Evolutionary conservation across 1,140 invertebrate species (phyloP).

Genomic region (Hyphantria cunea): DNA sequence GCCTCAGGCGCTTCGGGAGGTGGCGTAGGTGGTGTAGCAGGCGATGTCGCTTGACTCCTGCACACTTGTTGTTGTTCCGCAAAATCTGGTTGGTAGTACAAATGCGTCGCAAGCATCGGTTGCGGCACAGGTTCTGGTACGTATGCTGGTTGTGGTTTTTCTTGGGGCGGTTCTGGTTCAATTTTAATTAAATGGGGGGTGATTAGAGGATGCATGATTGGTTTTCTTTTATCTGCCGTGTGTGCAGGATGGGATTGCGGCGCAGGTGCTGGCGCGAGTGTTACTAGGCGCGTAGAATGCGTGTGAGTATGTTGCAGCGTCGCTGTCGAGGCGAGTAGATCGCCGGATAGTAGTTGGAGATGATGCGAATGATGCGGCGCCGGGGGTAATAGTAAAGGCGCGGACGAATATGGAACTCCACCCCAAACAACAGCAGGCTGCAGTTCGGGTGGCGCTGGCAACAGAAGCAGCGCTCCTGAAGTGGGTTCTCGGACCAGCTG

Average conservation of each 20-base stretch:
- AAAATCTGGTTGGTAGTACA: slow-evolving; percentile 81
- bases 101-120: slow-evolving; percentile 80
- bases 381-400: slow-evolving; percentile 84
- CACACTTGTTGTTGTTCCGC: slow-evolving; percentile 73
- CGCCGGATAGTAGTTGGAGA: slow-evolving; percentile 84
- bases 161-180: slow-evolving; percentile 82
- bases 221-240: slow-evolving; percentile 82
- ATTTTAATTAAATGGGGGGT: slow-evolving; percentile 86
- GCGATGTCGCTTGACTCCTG: slow-evolving; percentile 82
- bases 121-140: slow-evolving; percentile 84
- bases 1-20: slow-evolving; percentile 81
- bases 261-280: slow-evolving; percentile 79
- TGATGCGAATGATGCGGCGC: slow-evolving; percentile 84
- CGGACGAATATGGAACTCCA: slow-evolving; percentile 84
- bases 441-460: slow-evolving; percentile 88
- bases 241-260: slow-evolving; percentile 61
- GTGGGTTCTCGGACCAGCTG: slow-evolving; percentile 92
- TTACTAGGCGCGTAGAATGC: slow-evolving; percentile 83
- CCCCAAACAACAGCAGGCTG: slow-evolving; percentile 90
- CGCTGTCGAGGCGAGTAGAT: slow-evolving; percentile 75
- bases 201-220: slow-evolving; percentile 81
- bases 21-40: slow-evolving; percentile 82
- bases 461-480: slow-evolving; percentile 89
- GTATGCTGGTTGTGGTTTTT: slow-evolving; percentile 64
- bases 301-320: slow-evolving; percentile 83